A percentile compares a stretch with the other conserved stretches of the same genome.
Conservation (phyloP, 2,888 invertebrate genomes). For the Agrotis segetum region DNA sequence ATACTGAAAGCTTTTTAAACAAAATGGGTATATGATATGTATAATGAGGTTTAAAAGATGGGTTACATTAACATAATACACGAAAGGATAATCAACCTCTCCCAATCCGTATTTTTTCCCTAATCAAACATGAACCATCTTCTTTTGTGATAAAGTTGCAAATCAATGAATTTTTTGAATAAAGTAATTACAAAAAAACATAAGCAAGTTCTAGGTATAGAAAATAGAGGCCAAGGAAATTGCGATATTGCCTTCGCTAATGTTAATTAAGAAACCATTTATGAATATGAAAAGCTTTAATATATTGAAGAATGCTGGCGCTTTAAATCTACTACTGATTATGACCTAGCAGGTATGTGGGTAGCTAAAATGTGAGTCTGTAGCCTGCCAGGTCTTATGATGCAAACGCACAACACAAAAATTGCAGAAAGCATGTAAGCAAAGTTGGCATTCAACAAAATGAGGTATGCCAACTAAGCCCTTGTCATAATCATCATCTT, state of each 20-base stretch:
- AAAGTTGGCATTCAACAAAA: not conserved
- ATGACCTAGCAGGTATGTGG: not conserved
- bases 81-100: not conserved
- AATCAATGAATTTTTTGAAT: too few relatives aligned
- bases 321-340: not conserved
- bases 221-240: not conserved
- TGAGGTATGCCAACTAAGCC: too few relatives aligned
- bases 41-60: not conserved
- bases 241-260: not conserved
- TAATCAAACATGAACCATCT: too few relatives aligned
- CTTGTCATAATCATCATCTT: too few relatives aligned
- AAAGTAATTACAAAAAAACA: too few relatives aligned
- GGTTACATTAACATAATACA: not conserved
- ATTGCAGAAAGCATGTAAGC: not conserved
- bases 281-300: not conserved
- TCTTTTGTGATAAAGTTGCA: too few relatives aligned
- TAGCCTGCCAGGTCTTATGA: not conserved
- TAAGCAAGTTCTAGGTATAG: not conserved
- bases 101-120: too few relatives aligned
- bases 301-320: not conserved
- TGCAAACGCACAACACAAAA: not conserved
- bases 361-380: not conserved
- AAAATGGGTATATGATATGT: not conserved
- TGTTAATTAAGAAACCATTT: not conserved
- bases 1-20: conserved; percentile 15